These are phyloP conservation scores for Eristalis arbustorum DNA, from an alignment of 2,888 invertebrate genomes.

Conservation along the genomic window DNA sequence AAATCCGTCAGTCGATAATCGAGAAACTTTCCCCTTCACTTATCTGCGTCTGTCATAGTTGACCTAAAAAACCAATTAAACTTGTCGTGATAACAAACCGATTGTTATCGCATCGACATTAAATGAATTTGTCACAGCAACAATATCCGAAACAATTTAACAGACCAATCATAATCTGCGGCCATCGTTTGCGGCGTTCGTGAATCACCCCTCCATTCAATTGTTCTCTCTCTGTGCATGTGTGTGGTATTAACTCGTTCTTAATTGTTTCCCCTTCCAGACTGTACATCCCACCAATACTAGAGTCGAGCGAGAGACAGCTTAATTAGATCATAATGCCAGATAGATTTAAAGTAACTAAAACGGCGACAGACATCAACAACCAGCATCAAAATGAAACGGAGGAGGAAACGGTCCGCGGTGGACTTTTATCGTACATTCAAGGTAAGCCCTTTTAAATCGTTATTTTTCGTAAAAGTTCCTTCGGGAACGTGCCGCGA, in stretches of 20 bases:
- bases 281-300: constrained; percentile 26
- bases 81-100: neutral
- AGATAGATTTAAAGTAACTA: constrained; percentile 79
- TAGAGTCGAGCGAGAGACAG: neutral
- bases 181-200: neutral
- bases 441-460: constrained; percentile 71
- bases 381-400: constrained; percentile 72
- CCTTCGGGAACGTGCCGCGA: too few relatives aligned
- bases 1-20: neutral
- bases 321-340: constrained; percentile 73
- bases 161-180: neutral
- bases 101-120: neutral
- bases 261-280: constrained; percentile 13
- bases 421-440: constrained; percentile 76
- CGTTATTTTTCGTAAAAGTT: neutral
- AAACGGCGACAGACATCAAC: constrained; percentile 76
- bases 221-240: neutral
- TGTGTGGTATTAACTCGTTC: neutral
- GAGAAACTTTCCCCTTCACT: neutral
- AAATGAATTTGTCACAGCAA: neutral
- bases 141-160: neutral
- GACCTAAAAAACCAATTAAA: neutral
- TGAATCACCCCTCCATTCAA: neutral
- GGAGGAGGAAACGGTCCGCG: constrained; percentile 77
- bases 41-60: neutral